These are phyloP conservation scores for Syrmaticus mikado DNA, from an alignment of 2,113 vertebrate species.

Conservation along the genomic window DNA sequence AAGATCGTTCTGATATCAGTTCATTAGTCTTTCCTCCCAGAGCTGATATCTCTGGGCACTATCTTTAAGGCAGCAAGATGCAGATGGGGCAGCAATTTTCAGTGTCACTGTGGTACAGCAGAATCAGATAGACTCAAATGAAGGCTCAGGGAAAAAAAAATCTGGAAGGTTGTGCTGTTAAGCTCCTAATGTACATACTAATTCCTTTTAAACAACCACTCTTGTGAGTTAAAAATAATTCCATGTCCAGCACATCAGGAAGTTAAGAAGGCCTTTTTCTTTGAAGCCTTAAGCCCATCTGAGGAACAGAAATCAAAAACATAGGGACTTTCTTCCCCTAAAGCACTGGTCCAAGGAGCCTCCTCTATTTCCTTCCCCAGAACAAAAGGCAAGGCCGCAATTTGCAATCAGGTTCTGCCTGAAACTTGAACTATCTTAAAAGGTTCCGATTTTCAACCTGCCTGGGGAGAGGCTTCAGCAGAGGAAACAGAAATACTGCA, in stretches of 20 bases:
- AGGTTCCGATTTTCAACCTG: not conserved
- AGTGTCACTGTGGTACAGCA: not conserved
- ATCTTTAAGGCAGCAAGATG: constrained; percentile 31
- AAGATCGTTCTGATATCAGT: constrained; percentile 8
- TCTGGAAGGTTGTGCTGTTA: not conserved
- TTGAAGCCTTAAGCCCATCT: not conserved
- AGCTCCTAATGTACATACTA: not conserved
- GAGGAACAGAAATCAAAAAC: not conserved
- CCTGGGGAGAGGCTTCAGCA: not conserved
- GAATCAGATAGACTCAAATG: not conserved
- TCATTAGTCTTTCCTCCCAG: constrained; percentile 10
- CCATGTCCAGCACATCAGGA: not conserved
- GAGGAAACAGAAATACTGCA: not conserved
- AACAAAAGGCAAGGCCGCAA: not conserved
- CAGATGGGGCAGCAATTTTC: constrained; percentile 6
- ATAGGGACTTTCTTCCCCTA: not conserved
- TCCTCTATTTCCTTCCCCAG: not conserved
- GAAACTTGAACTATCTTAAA: not conserved
- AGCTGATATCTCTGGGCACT: not conserved
- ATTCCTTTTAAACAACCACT: not conserved
- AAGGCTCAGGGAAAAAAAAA: not conserved
- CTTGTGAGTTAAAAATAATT: not conserved
- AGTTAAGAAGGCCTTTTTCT: not conserved
- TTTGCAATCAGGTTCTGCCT: not conserved
- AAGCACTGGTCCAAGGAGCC: not conserved